Base-by-base conservation (phyloP, 1,140 invertebrate species). In the Brachionus manjavacas region DNA sequence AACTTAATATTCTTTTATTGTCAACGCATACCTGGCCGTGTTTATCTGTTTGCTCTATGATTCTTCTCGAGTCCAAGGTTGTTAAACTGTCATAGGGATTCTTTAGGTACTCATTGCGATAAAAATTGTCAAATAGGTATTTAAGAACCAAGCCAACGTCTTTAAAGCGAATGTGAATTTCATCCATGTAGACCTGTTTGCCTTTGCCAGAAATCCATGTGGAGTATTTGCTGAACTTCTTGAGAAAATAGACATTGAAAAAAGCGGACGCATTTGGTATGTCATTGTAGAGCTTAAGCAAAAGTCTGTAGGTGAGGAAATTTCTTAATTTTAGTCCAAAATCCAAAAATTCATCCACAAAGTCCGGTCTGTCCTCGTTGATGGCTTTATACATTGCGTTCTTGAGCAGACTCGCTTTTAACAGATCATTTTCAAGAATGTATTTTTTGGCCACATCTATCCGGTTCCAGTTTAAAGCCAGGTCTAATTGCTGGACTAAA, bases 381-480 rank as follows among this genome's bases (percentile, higher is more conserved):
- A 91, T 86, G 49, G 90, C 90, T 20, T 87, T 87, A 31, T 89
- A 87, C 89, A 91, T 89, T 3, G 90, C 85, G 14, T 91, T 88
- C 85, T 90, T 88, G 14, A 91, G 86, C 11, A 81, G 31, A 3
- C 4, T 11, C 4, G 35, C 52, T 12, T 81, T 20, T 39, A 81
- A 3, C 1, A 28, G 6, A 43, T 81, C 64, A 16, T 35, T 64
- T 20, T 66, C 79, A 8, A 81, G 60, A 9, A 98, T 96, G 90
- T 98, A 96, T 55, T 94, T 95, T 20, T 94, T 91, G 2, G 96
- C 97, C 85, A 99, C 97, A 87, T 99, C 97, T 11, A 97, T 96
- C 85, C 97, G 91, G 90, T 99, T 97, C 97, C 97, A 99, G 28
- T 96, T 96, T 68, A 99, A 91, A 0, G 96, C 95, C 23, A 83